Conservation (phyloP, 92 coral and sea anemone species). For the Umimayanthus chanpuru region DNA sequence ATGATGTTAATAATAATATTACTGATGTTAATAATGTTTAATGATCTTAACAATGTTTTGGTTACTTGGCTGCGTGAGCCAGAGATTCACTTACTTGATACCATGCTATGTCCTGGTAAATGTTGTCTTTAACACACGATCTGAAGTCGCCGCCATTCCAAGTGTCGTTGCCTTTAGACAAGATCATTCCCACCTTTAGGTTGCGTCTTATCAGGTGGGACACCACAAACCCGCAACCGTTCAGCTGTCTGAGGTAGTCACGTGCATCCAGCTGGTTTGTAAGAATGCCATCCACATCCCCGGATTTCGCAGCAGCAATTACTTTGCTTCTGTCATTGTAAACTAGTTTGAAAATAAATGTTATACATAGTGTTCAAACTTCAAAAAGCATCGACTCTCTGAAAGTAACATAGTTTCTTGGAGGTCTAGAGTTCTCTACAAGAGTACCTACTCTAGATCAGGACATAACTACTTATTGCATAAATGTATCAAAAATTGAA, state of each 20-base stretch:
- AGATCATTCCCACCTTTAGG: background rate
- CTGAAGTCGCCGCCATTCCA: background rate
- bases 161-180: background rate
- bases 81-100: background rate
- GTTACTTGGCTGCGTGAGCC: background rate
- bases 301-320: background rate
- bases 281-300: conserved; percentile 2
- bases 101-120: background rate
- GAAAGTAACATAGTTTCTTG: background rate
- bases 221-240: background rate
- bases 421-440: background rate
- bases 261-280: background rate
- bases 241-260: background rate
- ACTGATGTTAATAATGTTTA: too few relatives aligned
- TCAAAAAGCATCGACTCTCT: background rate
- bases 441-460: too few relatives aligned
- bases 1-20: too few relatives aligned
- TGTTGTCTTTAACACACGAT: background rate
- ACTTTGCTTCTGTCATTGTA: background rate
- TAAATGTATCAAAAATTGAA: too few relatives aligned
- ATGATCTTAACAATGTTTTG: too few relatives aligned
- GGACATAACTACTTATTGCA: too few relatives aligned
- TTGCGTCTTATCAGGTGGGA: too few relatives aligned
- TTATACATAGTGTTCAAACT: too few relatives aligned
- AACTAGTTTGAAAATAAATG: background rate